Base-by-base conservation (phyloP, 2,797 vertebrate species). In the Sebastolobus alascanus region DNA sequence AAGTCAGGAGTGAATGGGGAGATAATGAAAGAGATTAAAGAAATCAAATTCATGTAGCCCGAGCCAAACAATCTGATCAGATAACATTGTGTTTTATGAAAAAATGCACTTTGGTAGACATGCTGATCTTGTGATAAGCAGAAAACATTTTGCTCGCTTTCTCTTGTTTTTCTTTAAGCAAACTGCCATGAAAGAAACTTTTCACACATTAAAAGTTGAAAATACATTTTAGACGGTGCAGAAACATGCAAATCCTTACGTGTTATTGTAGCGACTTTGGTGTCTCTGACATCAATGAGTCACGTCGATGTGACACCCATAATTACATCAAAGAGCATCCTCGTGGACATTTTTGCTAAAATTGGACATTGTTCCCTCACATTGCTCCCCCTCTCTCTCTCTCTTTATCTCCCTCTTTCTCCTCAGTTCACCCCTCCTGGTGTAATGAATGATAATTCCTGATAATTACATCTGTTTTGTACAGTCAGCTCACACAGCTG, bases 391-490 rank as follows among this genome's bases (percentile, higher is more conserved):
- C 27, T 40, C 50, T n/a, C 31, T 68, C 6, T 38, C 20, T 43
- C 16, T 56, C 54, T 68, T 59, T 35, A 31, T 73, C 25, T 50
- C 54, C n/a, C 22, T 59, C 29, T 65, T 38, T 64, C 66, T 16
- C 58, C 35, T 75, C 55, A 66, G 46, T 54, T 69, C 46, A 54
- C 31, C 54, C 43, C 59, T 79, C 16, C 50, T 22, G 16, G 8
- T 56, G 68, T 70, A 78, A 83, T 79, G 68, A 68, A 56, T 63
- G 72, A 86, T 84, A 37, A 82, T 79, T 82, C 40, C 11, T 59
- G 50, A 73, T 82, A 77, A 84, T 82, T 79, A 12, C 37, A 70
- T 75, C 52, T 59, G 55, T 74, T 84, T 54, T 77, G 59, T 77
- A 60, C 55, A 67, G 33, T 77, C 75, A 81, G 67, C 60, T 66